Evolutionary conservation across 2,797 vertebrate species (phyloP), one percentile per base, ranked within the genome.

Genomic region (Anabacerthia variegaticeps): DNA sequence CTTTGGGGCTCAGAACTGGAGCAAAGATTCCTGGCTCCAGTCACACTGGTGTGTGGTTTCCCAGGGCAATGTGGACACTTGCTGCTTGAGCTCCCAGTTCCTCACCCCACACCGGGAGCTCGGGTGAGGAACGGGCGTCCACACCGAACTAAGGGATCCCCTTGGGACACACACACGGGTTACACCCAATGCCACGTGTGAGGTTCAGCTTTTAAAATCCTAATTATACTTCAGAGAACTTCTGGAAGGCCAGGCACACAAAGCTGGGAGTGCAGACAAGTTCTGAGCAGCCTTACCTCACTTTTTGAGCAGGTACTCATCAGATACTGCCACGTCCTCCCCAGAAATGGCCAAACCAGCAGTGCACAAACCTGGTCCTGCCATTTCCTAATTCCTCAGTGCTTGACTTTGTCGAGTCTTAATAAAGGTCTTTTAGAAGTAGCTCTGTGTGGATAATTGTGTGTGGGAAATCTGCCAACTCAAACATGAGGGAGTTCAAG

Each of bases 401-500:
- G 89, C 88, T 80, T 72, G 76, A 77, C 86, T 94, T 80, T 61
- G 67, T 69, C 55, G 46, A 55, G 93, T 51, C 55, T 73, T 63
- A 61, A 89, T 66, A 86, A 94, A 85, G 49, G 76, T 61, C 75
- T 66, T 88, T 79, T 62, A 66, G 74, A 93, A 93, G 89, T 56
- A 79, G 73, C 78, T 94, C 77, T 71, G 51, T 84, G 67, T 39
- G 84, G 76, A 79, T 93, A 95, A 97, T 85, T 73, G 65, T 23
- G 36, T 17, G 41, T 20, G 61, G 96, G 93, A 95, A 52, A 52
- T 39, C 16, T 67, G 96, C 95, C 96, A 97, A 94, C 58, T 71
- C 91, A 93, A 95, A 94, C 95, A 96, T 18, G 74, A 95, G 94
- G 93, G 93, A 94, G 73, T 90, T 95, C 95, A 91, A 88, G 84